Evolutionary conservation across 1,140 invertebrate species (phyloP).

Genomic region (Scylla paramamosain): DNA sequence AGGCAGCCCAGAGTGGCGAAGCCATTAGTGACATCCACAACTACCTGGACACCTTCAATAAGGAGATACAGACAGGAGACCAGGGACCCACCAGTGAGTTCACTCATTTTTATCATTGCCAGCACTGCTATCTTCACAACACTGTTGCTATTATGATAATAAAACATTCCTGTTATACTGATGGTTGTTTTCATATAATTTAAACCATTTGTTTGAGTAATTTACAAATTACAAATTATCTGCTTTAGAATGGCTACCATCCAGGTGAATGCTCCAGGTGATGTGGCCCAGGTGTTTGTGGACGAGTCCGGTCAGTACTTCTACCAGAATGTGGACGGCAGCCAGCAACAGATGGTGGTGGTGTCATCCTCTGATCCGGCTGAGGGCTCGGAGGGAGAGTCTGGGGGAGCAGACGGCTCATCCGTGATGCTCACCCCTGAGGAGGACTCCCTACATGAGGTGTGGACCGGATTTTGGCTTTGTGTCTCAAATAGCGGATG

Average conservation of each 20-base stretch:
- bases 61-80: slow-evolving; percentile 88
- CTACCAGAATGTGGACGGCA: slow-evolving; percentile 85
- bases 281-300: slow-evolving; percentile 87
- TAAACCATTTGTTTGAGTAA: no score
- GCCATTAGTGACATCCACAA: slow-evolving; percentile 89
- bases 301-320: slow-evolving; percentile 90
- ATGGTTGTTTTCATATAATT: no score
- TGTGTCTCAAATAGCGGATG: neutral
- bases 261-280: slow-evolving; percentile 78
- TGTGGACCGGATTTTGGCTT: neutral
- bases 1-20: slow-evolving; percentile 79
- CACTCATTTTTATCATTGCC: neutral
- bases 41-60: slow-evolving; percentile 91
- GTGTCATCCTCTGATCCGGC: slow-evolving; percentile 81
- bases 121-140: neutral
- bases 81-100: slow-evolving; percentile 78
- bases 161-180: no score
- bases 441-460: slow-evolving; percentile 66
- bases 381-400: slow-evolving; percentile 56
- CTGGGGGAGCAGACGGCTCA: slow-evolving; percentile 44
- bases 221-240: no score
- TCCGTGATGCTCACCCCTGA: slow-evolving; percentile 57
- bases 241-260: neutral
- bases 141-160: neutral
- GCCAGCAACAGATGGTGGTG: slow-evolving; percentile 84